Evolutionary conservation across 1,140 invertebrate genomes (phyloP).

Genomic region (Phocides pigmalion): DNA sequence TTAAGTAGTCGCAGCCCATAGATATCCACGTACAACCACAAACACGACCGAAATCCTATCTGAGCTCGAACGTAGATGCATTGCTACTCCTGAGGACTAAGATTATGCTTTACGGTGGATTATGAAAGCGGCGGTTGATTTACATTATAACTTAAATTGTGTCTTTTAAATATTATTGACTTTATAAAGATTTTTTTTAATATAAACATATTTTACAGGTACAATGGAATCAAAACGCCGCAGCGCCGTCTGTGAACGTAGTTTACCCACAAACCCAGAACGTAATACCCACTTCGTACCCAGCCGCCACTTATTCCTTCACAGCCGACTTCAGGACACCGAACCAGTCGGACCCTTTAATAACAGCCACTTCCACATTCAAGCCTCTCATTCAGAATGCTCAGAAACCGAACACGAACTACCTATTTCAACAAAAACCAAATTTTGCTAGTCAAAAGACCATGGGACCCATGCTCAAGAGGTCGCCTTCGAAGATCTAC

Average conservation of each 20-base stretch:
- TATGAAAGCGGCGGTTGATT: no score
- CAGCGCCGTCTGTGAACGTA: constrained; percentile 84
- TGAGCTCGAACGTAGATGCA: no score
- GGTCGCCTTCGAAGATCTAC: constrained; percentile 67
- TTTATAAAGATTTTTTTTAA: not conserved
- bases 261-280: constrained; percentile 85
- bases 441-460: constrained; percentile 60
- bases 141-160: no score
- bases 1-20: no score
- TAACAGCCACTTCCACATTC: constrained; percentile 78
- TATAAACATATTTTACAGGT: constrained; percentile 81
- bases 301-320: constrained; percentile 89
- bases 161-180: no score
- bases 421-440: constrained; percentile 70
- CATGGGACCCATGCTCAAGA: constrained; percentile 55
- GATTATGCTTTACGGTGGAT: no score
- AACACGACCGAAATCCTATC: no score
- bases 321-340: constrained; percentile 90
- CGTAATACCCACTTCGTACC: constrained; percentile 86
- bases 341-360: constrained; percentile 78
- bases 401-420: constrained; percentile 70
- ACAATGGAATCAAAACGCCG: constrained; percentile 86
- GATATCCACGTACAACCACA: no score
- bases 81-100: no score
- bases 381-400: constrained; percentile 76